Evolutionary conservation across 2,888 invertebrate genomes (phyloP).

Genomic region (Protophormia terraenovae): DNA sequence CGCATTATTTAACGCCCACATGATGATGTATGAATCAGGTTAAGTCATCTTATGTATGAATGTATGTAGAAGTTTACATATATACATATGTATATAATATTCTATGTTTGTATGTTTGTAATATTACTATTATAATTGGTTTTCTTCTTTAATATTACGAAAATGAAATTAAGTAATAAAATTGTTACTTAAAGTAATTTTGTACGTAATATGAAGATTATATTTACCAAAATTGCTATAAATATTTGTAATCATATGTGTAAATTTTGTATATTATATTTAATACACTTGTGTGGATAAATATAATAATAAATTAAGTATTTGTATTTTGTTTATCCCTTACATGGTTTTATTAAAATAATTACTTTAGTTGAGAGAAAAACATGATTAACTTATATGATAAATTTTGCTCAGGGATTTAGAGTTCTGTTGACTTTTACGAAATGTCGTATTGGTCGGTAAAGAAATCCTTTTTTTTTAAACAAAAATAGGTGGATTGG

Average conservation of each 20-base stretch:
- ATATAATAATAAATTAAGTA: too few species aligned
- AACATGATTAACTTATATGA: too few species aligned
- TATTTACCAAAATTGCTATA: not conserved
- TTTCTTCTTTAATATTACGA: not conserved
- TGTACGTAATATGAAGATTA: not conserved
- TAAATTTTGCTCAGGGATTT: too few species aligned
- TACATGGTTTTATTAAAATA: too few species aligned
- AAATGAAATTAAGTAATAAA: not conserved
- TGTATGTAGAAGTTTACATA: not conserved
- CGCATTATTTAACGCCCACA: conserved; percentile 63
- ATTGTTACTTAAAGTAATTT: conserved; percentile 9
- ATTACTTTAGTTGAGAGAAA: too few species aligned
- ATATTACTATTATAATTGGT: not conserved
- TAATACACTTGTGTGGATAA: too few species aligned
- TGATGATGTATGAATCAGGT: conserved; percentile 19
- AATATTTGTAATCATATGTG: not conserved
- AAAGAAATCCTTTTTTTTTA: too few species aligned
- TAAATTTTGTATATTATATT: not conserved
- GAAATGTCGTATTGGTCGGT: too few species aligned
- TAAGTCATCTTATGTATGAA: not conserved
- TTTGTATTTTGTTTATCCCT: too few species aligned
- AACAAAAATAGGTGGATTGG: too few species aligned
- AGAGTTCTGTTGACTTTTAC: too few species aligned
- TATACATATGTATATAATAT: not conserved
- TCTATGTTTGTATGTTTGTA: not conserved